Base-by-base conservation (phyloP, 2,888 invertebrate genomes). In the Mongoloraphidia duomilia region DNA sequence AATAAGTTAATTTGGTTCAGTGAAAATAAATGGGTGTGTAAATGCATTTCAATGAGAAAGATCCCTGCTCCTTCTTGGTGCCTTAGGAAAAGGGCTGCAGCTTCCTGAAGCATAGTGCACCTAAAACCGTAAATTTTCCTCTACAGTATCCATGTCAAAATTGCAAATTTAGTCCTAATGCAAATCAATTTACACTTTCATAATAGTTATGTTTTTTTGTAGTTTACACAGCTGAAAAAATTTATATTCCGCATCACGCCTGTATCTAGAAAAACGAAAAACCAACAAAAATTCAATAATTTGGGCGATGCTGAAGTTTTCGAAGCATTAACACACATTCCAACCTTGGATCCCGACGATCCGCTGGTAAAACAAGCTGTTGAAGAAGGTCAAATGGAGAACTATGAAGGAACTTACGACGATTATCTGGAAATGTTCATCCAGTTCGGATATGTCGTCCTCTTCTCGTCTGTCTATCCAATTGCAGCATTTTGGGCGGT, bases 381-480 rank as follows among this genome's bases (percentile, higher is more conserved):
- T 41, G 58, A 61, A n/a, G 81, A 82, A 64, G 72, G 74, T 12
- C 70, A 73, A n/a, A 73, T 82, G 69, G 83, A 83, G 58, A 71
- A 73, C 41, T 84, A 83, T 65, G 77, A 79, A 72, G 82, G 81
- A 50, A 83, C 84, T 0, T 80, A 82, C 61, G 83, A 84, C 62
- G 86, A 86, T 61, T 85, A 84, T 62, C 66, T 85, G 56, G 85
- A 85, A 66, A 73, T 86, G 65, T 85, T 82, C 64, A 78, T 84
- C 45, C 86, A 86, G 66, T 85, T 84, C 60, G 85, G 86, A 43
- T 85, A 83, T 65, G 84, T 84, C 4, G 82, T 82, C 53, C 68
- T 86, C 13, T 86, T 86, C 65, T 82, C 84, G 3, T 80, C 84
- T 1, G 83, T 83, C 8, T 85, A 82, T 57, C 85, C 86, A 0